Base-by-base conservation (phyloP, 2,113 vertebrate genomes). In the Panthera leo region DNA sequence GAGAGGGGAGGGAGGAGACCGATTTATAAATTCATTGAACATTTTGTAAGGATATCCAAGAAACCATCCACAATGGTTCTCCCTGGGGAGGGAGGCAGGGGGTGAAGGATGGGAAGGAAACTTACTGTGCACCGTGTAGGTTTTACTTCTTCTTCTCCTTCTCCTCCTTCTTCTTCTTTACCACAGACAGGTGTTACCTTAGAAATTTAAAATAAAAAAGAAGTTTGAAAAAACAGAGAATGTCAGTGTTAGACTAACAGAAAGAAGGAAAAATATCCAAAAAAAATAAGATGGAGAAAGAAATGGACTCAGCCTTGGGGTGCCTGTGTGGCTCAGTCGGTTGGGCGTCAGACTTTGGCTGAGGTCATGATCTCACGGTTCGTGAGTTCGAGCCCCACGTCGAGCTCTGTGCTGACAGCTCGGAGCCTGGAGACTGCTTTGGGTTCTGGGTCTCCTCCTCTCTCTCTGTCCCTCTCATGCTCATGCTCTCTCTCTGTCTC, bases 141-240 rank as follows among this genome's bases (percentile, higher is more conserved):
- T 67, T 89, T 84, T 68, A 78, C 23, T 21, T 48, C 5, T n/a
- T 39, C 2, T 9, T 39, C 68, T 91, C 39, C 45, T 45, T 45
- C 45, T 9, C 45, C 45, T 45, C 45, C 45, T 45, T 2, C 45
- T 45, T 45, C 45, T 86, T 86, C 51, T 23, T 39, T n/a, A 85
- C 7, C 7, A 58, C 36, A 58, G 19, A 5, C n/a, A 76, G 9
- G 2, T 83, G 68, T 82, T 71, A 65, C 53, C 70, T 91, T 79
- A 55, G 78, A 75, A 85, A 91, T 91, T 63, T n/a, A 55, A 89
- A 93, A 61, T 86, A 55, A 73, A 76, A 67, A 95, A n/a, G 21
- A 45, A 65, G n/a, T 91, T 71, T 87, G 67, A 94, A 83, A 93
- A 96, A 36, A 58, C 21, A 83, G 78, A 70, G n/a, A 79, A 36